These are phyloP conservation scores for Menidia beryllina DNA, from an alignment of 2,113 vertebrate genomes.

Conservation along the genomic window DNA sequence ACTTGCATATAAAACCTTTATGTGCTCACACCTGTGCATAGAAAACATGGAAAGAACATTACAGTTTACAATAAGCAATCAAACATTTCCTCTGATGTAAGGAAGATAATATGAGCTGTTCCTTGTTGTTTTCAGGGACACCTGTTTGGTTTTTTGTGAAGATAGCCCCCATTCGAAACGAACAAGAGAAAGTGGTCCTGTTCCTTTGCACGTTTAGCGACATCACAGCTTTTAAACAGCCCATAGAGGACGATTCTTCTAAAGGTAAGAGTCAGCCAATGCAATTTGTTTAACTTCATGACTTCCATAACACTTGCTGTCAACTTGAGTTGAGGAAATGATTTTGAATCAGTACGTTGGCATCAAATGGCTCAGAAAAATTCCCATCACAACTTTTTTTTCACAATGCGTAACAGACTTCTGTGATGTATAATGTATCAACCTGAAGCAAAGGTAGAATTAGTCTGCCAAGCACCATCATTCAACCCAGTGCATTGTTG, in stretches of 20 bases:
- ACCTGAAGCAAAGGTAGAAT: slow-evolving; percentile 5
- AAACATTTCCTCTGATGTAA: slow-evolving; percentile 13
- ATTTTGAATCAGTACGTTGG: neutral
- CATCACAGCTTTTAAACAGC: slow-evolving; percentile 99
- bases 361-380: neutral
- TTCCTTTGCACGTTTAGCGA: slow-evolving; percentile 99
- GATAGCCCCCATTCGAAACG: slow-evolving; percentile 98
- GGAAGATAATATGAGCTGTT: slow-evolving; percentile 26
- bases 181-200: slow-evolving; percentile 98
- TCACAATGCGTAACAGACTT: neutral
- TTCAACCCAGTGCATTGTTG: slow-evolving; percentile 17
- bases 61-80: neutral
- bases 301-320: neutral
- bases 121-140: slow-evolving; percentile 87
- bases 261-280: slow-evolving; percentile 87
- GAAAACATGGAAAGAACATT: slow-evolving; percentile 16
- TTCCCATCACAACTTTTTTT: neutral
- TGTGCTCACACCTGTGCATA: slow-evolving; percentile 23
- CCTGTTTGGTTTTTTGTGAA: slow-evolving; percentile 99
- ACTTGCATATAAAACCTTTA: slow-evolving; percentile 31
- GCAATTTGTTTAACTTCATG: slow-evolving; percentile 2
- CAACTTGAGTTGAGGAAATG: neutral
- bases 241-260: slow-evolving; percentile 97
- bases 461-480: slow-evolving; percentile 5
- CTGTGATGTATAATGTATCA: slow-evolving; percentile 1